phyloP scores from a whole-genome alignment of 2,113 vertebrate species.

The Hippocampus comes region DNA sequence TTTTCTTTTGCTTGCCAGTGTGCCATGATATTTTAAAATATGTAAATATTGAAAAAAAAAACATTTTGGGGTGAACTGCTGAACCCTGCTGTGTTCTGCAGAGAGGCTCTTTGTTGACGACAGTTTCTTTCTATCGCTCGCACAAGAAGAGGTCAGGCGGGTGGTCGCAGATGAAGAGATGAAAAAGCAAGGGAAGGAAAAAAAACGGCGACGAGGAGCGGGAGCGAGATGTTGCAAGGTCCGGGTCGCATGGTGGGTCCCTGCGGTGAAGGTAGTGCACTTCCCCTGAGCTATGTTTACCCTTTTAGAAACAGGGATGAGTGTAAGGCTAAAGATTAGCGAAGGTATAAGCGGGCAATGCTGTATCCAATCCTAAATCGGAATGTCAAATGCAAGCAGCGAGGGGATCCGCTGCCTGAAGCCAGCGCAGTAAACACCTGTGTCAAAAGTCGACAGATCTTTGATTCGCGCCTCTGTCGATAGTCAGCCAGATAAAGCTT shows the following conservation, averaged over 20 bases:
- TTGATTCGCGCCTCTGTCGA: conserved; percentile 69
- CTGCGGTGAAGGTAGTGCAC: conserved; percentile 38
- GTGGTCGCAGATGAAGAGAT: conserved; percentile 36
- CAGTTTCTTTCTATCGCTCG: conserved; percentile 14
- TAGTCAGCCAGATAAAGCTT: conserved; percentile 59
- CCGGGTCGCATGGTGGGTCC: conserved; percentile 43
- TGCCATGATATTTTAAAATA: background rate
- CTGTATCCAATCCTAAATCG: conserved; percentile 45
- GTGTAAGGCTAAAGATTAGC: conserved; percentile 26
- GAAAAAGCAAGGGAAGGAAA: conserved; percentile 10
- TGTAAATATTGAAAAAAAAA: background rate
- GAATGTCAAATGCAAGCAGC: conserved; percentile 60
- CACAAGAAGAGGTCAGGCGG: conserved; percentile 38
- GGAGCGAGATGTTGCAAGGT: conserved; percentile 40
- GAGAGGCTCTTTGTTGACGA: conserved; percentile 21
- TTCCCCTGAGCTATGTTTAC: conserved; percentile 68
- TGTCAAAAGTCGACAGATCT: conserved; percentile 66
- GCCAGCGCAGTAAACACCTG: conserved; percentile 33
- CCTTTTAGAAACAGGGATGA: conserved; percentile 59
- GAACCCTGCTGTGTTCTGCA: conserved; percentile 22
- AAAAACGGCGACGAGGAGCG: conserved; percentile 12
- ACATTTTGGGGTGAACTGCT: conserved; percentile 18
- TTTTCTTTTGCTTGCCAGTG: background rate
- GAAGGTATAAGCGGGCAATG: conserved; percentile 51
- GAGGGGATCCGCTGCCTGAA: conserved; percentile 40